Conservation (phyloP, 2,797 vertebrate species). For the Argya squamiceps region DNA sequence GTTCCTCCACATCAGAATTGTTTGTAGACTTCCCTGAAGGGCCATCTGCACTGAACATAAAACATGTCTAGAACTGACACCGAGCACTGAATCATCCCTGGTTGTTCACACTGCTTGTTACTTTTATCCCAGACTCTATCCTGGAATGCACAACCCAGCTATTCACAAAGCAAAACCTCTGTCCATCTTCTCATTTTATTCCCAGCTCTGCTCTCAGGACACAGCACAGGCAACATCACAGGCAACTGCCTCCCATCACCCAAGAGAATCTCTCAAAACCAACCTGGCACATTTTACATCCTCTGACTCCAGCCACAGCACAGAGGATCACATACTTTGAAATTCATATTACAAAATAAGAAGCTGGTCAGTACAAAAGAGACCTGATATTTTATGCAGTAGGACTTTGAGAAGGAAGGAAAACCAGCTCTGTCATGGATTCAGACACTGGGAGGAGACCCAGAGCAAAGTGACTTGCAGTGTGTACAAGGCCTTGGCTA, state of each 20-base stretch:
- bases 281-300: neutral
- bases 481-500: rapidly evolving
- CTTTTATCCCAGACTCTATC: neutral
- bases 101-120: neutral
- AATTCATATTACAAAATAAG: neutral
- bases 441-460: neutral
- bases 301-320: neutral
- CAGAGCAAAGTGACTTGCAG: neutral
- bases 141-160: neutral
- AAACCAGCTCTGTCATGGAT: neutral
- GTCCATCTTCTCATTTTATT: neutral
- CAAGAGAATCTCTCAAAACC: neutral
- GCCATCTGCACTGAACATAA: neutral
- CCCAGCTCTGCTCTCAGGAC: neutral
- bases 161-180: neutral
- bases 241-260: neutral
- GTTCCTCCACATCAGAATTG: neutral
- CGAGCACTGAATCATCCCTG: neutral
- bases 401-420: neutral
- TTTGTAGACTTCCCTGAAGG: neutral
- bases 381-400: neutral
- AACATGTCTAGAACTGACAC: neutral
- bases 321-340: neutral
- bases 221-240: neutral
- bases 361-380: neutral